Base-by-base conservation (phyloP, 1,140 invertebrate genomes). In the Antheraea mylitta region DNA sequence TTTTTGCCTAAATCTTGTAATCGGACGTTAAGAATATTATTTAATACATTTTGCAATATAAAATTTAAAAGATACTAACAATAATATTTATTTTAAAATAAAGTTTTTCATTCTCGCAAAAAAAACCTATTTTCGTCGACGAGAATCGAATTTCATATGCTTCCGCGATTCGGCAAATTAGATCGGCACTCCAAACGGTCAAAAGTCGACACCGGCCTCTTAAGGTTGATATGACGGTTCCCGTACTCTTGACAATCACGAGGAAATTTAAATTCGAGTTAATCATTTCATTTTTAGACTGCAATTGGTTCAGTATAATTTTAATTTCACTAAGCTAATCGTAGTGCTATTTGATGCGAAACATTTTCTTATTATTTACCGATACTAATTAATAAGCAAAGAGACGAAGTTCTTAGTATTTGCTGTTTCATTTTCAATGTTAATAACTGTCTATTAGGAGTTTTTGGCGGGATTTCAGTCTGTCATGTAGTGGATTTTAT, bases 181-280 rank as follows among this genome's bases (percentile, higher is more conserved):
- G 86, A 89, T 89, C 82, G 80, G 81, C 81, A 85, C 89, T 90
- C 82, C 64, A 87, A 85, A 82, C 89, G 89, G 89, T 91, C 89
- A 91, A 86, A 88, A 87, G 83, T 82, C 86, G 85, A 87, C 85
- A 86, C 84, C 81, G 85, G 75, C 86, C 84, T 78, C 83, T 85
- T 82, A 73, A 86, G 67, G 73, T 53, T 78, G 81, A 83, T 79
- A 81, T 86, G 78, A 82, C 78, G 76, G 76, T 79, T 81, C 78
- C 76, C 81, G 71, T 78, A 83, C 83, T 79, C 79, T 78, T 78
- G 73, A 76, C 82, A 84, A 87, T 86, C 84, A 82, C 78, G 78
- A 66, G 67, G 66, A 86, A 83, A 85, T 88, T 88, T 87, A 80
- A 85, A 86, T 77, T 70, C 66, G 61, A 66, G 75, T 62, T 73